Evolutionary conservation across 2,113 vertebrate species (phyloP).

Genomic region (Dipodomys spectabilis): DNA sequence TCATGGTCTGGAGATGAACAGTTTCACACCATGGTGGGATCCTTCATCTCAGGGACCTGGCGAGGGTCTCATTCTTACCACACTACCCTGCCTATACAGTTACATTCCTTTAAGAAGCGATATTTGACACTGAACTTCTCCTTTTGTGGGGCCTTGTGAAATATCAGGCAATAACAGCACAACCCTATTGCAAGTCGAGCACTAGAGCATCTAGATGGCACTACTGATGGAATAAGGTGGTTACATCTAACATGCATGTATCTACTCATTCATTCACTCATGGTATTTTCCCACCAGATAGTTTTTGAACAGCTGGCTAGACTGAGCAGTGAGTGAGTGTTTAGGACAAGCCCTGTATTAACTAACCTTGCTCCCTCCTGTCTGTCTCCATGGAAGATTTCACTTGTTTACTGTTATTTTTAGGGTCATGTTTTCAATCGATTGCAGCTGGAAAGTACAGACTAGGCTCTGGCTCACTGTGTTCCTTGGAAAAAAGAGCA

Average conservation of each 20-base stretch:
- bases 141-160: not conserved
- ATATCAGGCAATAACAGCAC: not conserved
- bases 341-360: not conserved
- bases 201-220: not conserved
- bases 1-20: not conserved
- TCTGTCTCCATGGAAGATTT: not conserved
- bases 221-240: not conserved
- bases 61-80: constrained; percentile 65
- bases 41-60: not conserved
- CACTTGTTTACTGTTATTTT: constrained; percentile 39
- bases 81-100: constrained; percentile 65
- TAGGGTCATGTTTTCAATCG: constrained; percentile 5
- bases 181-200: not conserved
- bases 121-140: constrained; percentile 48
- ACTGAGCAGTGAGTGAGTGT: not conserved
- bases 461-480: not conserved
- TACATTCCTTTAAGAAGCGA: constrained; percentile 29
- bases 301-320: not conserved
- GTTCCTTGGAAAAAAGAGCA: not conserved
- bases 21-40: constrained; percentile 6
- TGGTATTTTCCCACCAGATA: not conserved
- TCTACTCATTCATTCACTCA: not conserved
- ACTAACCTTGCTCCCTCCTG: not conserved
- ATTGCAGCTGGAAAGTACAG: constrained; percentile 16
- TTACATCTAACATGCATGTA: not conserved